A percentile compares a stretch with the other conserved stretches of the same genome.
These are phyloP conservation scores for Thoracochromis brauschi DNA, from an alignment of 2,113 vertebrate species.

Conservation along the genomic window DNA sequence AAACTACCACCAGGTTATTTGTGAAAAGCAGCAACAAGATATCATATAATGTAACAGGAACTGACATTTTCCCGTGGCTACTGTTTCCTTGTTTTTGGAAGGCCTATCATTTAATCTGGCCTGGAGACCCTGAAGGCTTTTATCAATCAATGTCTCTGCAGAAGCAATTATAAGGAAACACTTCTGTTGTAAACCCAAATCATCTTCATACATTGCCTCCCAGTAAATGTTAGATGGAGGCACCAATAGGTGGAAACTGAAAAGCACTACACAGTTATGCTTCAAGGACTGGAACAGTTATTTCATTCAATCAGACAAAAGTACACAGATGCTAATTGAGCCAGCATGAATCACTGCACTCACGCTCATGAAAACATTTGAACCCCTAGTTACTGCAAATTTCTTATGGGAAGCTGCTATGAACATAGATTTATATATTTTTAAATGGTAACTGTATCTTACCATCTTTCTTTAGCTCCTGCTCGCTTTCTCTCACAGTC, in stretches of 20 bases:
- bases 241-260: constrained; percentile 33
- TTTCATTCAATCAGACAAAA: constrained; percentile 11
- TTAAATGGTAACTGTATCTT: background rate
- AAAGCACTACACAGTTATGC: constrained; percentile 6
- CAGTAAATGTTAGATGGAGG: constrained; percentile 15
- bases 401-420: background rate
- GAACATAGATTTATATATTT: background rate
- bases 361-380: background rate
- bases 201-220: constrained; percentile 15
- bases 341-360: constrained; percentile 2
- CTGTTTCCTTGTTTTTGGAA: background rate
- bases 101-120: background rate
- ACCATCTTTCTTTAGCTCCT: background rate
- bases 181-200: constrained; percentile 34
- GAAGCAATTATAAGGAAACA: constrained; percentile 45
- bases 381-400: background rate
- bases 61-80: background rate
- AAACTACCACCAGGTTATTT: background rate
- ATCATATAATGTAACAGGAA: background rate
- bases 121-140: constrained; percentile 1
- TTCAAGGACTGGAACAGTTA: constrained; percentile 36
- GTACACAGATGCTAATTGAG: constrained; percentile 24
- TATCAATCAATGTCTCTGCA: constrained; percentile 34
- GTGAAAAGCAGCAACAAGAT: background rate
- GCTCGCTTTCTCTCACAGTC: constrained; percentile 2